Evolutionary conservation across 2,113 vertebrate genomes (phyloP), one percentile per base, ranked within the genome.

Genomic region (Callipepla squamata): DNA sequence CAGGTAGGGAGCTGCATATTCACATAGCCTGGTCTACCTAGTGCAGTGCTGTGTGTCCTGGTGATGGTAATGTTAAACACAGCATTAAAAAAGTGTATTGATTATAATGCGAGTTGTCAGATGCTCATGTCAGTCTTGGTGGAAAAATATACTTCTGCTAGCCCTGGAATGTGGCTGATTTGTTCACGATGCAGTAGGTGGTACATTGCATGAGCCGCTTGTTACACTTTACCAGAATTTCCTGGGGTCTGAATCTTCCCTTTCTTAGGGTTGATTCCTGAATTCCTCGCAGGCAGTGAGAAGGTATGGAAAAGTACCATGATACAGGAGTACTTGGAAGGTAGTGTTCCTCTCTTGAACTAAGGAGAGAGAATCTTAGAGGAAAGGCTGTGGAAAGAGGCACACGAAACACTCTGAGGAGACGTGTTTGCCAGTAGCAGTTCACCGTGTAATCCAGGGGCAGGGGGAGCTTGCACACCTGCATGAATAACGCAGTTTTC

Each of bases 71-170:
- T 26, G 63, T 87, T 92, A 87, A 95, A 82, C 77, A 74, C 50
- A 48, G n/a, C 66, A 51, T 36, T 61, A 59, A 82, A 85, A 81
- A 80, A 87, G 79, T 59, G 50, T 21, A 47, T 80, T 75, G 40
- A 32, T 75, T 80, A 16, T 72, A 83, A 65, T 84, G 65, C 79
- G 66, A 38, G 61, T 81, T 95, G 85, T 89, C 92, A 74, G 91
- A 67, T 59, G 68, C 32, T 89, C 76, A 9, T 66, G 67, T 81
- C 74, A 40, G 67, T 89, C 85, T 80, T 2, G 0, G 87, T 83
- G 85, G 87, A 92, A 85, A 82, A 92, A 85, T 58, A 85, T 91
- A 87, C 42, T 85, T 68, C 48, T 85, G 20, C 53, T 36, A 23
- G 47, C 20, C 79, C 62, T 44, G 70, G 57, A 69, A 53, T 2